These are phyloP conservation scores for Patella pellucida DNA, from an alignment of 2,888 invertebrate genomes.

Conservation along the genomic window DNA sequence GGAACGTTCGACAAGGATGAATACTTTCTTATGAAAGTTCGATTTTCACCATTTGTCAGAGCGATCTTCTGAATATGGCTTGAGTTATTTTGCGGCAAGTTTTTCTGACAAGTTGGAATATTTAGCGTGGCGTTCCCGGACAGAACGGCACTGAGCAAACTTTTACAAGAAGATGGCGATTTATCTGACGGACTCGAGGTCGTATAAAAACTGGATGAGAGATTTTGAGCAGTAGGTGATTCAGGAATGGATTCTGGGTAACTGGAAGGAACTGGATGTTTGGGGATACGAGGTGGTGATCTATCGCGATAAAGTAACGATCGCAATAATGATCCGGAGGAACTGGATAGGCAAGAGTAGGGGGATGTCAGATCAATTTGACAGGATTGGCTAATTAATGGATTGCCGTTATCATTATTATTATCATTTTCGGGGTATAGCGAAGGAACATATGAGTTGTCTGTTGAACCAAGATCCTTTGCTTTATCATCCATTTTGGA, in stretches of 20 bases:
- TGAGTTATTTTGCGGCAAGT: neutral
- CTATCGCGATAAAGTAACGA: neutral
- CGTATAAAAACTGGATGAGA: neutral
- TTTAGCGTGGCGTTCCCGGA: neutral
- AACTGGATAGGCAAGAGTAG: neutral
- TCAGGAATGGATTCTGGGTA: neutral
- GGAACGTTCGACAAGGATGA: too few relatives aligned
- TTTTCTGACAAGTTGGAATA: constrained; percentile 1
- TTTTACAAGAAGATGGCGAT: neutral
- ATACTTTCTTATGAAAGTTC: neutral
- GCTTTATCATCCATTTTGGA: constrained; percentile 16
- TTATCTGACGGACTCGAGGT: neutral
- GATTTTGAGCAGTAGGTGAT: neutral
- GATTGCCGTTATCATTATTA: too few relatives aligned
- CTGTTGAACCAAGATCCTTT: constrained; percentile 16
- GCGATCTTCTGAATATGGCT: neutral
- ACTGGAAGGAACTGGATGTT: neutral
- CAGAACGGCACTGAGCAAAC: neutral
- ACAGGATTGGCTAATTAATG: too few relatives aligned
- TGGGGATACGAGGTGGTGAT: neutral
- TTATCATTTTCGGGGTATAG: too few relatives aligned
- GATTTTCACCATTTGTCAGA: neutral
- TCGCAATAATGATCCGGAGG: neutral
- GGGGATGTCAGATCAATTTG: too few relatives aligned
- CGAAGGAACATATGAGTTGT: neutral